These are phyloP conservation scores for Nephotettix cincticeps DNA, from an alignment of 1,140 invertebrate genomes.

Conservation along the genomic window DNA sequence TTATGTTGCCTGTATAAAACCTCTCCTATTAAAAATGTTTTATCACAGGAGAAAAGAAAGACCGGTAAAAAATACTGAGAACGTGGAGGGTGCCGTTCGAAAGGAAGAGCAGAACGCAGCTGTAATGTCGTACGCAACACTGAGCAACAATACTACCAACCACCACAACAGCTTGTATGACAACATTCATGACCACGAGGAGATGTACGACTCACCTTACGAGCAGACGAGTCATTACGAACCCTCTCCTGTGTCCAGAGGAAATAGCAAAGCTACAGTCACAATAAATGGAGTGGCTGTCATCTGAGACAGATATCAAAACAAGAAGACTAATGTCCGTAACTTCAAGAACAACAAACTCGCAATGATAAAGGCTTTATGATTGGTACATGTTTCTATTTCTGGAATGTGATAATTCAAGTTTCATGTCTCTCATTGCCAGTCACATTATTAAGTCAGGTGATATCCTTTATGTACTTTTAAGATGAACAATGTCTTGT, in stretches of 20 bases:
- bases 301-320: constrained; percentile 49
- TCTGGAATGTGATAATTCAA: too few species aligned
- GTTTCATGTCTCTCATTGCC: too few species aligned
- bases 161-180: constrained; percentile 64
- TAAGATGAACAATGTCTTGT: too few species aligned
- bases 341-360: too few species aligned
- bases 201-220: constrained; percentile 69
- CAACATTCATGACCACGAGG: constrained; percentile 66
- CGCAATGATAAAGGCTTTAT: too few species aligned
- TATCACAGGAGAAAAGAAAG: constrained; percentile 68
- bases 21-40: constrained; percentile 31
- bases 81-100: constrained; percentile 77
- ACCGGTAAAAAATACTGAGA: constrained; percentile 84
- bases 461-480: too few species aligned
- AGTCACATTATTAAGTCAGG: too few species aligned
- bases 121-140: constrained; percentile 80
- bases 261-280: constrained; percentile 56
- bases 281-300: constrained; percentile 73
- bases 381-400: too few species aligned
- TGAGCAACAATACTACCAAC: constrained; percentile 67
- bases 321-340: too few species aligned
- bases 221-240: constrained; percentile 67
- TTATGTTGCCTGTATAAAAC: background rate
- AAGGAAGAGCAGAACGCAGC: constrained; percentile 83
- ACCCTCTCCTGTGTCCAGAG: constrained; percentile 58